phyloP scores from a whole-genome alignment of 2,113 vertebrate genomes.

The Lagenorhynchus albirostris region DNA sequence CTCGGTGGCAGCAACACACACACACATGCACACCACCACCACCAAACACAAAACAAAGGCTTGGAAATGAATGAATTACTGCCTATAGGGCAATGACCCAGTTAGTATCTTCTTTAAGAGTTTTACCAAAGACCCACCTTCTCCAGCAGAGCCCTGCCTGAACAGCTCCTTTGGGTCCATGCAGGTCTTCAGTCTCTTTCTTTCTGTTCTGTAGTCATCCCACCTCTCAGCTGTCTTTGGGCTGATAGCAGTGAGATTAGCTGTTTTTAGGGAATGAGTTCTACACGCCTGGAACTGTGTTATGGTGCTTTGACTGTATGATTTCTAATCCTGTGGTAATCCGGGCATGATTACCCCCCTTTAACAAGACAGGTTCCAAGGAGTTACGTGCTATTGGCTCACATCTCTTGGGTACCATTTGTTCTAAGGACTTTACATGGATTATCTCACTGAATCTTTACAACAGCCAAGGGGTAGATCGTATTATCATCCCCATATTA shows the following conservation, averaged over 20 bases:
- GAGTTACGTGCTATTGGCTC: neutral
- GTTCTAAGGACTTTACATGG: neutral
- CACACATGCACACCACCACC: neutral
- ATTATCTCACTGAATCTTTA: neutral
- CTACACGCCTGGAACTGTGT: accelerated
- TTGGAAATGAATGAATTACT: neutral
- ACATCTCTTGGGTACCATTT: neutral
- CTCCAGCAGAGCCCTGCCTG: neutral
- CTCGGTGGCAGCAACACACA: too few relatives aligned
- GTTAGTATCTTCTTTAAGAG: neutral
- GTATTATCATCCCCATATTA: neutral
- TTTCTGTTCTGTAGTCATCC: accelerated
- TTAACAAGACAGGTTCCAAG: neutral
- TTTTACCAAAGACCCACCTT: neutral
- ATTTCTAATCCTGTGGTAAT: neutral
- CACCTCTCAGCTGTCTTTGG: neutral
- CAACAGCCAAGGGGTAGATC: neutral
- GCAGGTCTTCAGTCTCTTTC: neutral
- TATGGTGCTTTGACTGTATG: accelerated
- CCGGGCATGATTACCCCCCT: neutral
- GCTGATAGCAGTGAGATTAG: neutral
- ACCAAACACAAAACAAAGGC: neutral
- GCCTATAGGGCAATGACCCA: neutral
- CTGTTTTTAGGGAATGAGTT: neutral
- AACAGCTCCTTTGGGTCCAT: accelerated